Base-by-base conservation (phyloP, 2,113 vertebrate genomes). In the Corythornis cristatus region DNA sequence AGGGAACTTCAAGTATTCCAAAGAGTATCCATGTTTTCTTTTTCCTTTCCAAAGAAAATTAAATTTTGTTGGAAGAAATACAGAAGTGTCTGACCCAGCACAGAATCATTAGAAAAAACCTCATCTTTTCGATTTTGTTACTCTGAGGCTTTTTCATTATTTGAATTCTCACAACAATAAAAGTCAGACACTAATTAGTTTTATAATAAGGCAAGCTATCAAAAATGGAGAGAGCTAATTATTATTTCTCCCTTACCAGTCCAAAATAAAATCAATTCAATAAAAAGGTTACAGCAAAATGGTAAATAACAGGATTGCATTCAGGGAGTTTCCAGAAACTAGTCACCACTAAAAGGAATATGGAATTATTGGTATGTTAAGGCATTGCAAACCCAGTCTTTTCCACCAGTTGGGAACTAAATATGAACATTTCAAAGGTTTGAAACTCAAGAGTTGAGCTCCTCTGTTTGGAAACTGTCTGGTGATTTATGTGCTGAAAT, bases 101-200 rank as follows among this genome's bases (percentile, higher is more conserved):
- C 45, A 83, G 31, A 84, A 66, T 56, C 71, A 82, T 89, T 93
- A 88, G 18, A 35, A 89, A 93, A 93, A 94, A 91, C 33, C 31
- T 50, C 8, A 2, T 58, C 25, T 78, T 93, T 91, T 76, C 50
- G 3, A 84, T 94, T 96, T 88, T 92, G 60, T 68, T 79, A 80
- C 74, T 88, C 58, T 68, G 61, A 89, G 75, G 40, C 25, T 77
- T 94, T 84, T 80, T 66, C 77, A 84, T 33, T 74, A 65, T 88
- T 79, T 12, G 76, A 86, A 82, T 93, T 91, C 89, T 94, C 80
- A 89, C 54, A 93, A 83, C 42, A 95, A 95, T 93, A 93, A 82
- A 91, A 96, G 64, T 57, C 54, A 85, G 76, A 33, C 54, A 65
- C 26, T 93, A 93, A 97, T 96, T 95, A 92, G 88, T 94, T 96